Conservation (phyloP, 2,113 vertebrate genomes). For the Prionailurus viverrinus region DNA sequence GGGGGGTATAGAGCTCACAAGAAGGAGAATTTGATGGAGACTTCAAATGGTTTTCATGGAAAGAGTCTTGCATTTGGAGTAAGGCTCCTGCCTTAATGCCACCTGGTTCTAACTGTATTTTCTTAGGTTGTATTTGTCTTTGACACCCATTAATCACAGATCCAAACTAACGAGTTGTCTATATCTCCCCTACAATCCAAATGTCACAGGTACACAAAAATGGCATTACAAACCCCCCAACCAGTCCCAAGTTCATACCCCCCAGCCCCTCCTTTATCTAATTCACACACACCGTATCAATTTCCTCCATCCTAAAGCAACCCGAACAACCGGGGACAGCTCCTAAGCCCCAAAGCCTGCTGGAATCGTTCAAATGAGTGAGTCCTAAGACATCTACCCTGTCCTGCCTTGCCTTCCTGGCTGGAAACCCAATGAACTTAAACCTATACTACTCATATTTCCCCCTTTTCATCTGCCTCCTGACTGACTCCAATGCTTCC, state of each 20-base stretch:
- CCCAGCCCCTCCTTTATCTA: background rate
- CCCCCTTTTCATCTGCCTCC: background rate
- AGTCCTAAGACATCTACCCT: no score
- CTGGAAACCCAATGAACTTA: background rate
- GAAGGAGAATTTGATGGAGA: background rate
- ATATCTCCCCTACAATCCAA: background rate
- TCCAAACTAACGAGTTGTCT: background rate
- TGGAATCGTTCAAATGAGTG: background rate
- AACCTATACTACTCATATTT: background rate
- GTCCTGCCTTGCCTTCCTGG: background rate
- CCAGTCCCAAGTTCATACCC: no score
- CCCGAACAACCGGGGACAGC: background rate
- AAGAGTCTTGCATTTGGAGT: background rate
- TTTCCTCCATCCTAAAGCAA: background rate
- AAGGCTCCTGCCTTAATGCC: background rate
- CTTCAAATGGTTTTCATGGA: background rate
- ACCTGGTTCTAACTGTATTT: background rate
- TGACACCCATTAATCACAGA: background rate
- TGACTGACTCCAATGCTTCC: background rate
- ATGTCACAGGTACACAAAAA: background rate
- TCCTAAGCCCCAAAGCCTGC: no score
- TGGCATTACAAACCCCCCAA: background rate
- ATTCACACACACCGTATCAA: background rate
- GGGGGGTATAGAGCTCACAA: background rate
- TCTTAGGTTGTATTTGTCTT: background rate